Percentiles rank a stretch among this genome's conserved stretches.
Evolutionary conservation across 2,797 vertebrate genomes (phyloP).

Genomic region (Aplochiton taeniatus): DNA sequence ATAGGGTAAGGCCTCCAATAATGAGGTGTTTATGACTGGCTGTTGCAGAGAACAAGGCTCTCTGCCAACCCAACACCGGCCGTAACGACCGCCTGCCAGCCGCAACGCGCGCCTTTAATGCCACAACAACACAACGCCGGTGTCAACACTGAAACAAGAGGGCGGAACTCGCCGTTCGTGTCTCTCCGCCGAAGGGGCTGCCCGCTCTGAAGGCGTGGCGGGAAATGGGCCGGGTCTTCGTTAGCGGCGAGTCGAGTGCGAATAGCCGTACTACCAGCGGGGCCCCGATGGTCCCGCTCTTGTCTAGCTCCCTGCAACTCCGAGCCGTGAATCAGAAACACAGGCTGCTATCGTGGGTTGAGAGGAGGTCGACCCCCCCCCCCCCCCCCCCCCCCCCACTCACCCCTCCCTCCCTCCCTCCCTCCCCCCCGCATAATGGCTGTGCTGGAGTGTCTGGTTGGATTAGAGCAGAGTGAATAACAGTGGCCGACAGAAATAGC

Average conservation of each 20-base stretch:
- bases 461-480: conserved; percentile 71
- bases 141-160: too few relatives aligned
- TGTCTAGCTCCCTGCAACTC: not conserved
- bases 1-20: conserved; percentile 47
- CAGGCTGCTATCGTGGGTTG: conserved; percentile 50
- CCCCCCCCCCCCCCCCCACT: conserved; percentile 42
- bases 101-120: too few relatives aligned
- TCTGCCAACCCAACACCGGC: conserved; percentile 39
- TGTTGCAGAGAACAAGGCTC: conserved; percentile 38
- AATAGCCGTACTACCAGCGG: too few relatives aligned
- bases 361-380: conserved; percentile 59
- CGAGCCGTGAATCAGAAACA: not conserved
- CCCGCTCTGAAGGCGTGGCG: too few relatives aligned
- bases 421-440: conserved; percentile 47
- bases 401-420: conserved; percentile 34
- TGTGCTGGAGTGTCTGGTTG: conserved; percentile 71
- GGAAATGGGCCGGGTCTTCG: too few relatives aligned
- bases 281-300: not conserved
- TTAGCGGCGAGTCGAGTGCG: too few relatives aligned
- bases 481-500: conserved; percentile 69
- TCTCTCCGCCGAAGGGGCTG: too few relatives aligned
- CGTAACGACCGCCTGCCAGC: conserved; percentile 43
- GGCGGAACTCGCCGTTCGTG: too few relatives aligned
- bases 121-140: too few relatives aligned
- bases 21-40: conserved; percentile 60